Base-by-base conservation (phyloP, 2,888 invertebrate genomes). In the Oscheius myriophilus region DNA sequence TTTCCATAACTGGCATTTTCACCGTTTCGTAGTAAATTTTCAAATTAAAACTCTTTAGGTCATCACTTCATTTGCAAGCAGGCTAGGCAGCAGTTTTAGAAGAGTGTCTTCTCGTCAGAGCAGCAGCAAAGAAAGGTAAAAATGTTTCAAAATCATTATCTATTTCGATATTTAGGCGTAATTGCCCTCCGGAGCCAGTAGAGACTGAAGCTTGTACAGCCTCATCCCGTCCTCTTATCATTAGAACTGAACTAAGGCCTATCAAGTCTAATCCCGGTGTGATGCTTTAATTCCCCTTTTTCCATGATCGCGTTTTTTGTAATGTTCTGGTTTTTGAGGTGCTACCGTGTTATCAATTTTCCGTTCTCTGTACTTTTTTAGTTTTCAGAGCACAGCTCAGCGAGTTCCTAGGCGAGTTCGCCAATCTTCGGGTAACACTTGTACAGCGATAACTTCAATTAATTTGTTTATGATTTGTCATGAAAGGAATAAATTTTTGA, bases 51-150 rank as follows among this genome's bases (percentile, higher is more conserved):
- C n/a, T 55, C 68, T 76, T 61, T 72, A 80, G 80, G 70, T 76
- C 7, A 78, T 80, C 18, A 64, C 80, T 14, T 80, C 80, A 46
- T 79, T 80, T 57, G 77, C 80, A 18, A 74, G 70, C 46, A 70
- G 79, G 0, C 54, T 80, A 41, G 73, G 76, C 46, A 73, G 70
- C 51, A 72, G 76, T 43, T 68, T 78, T 39, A 67, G 78, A 63
- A 26, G 73, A 45, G 71, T 76, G 7, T 75, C 76, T 23, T 70
- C 78, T 11, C 25, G 80, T 23, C 49, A 73, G 46, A 74, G 67
- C 58, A 71, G 67, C 43, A 72, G 69, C 51, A 73, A 54, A 64
- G 73, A 73, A 54, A 75, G 72, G 80, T 76, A 59, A 69, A 21
- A 21, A n/a, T 3, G 41, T 2, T 6, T 2, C 14, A n/a, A 58